Conservation (phyloP, 37 sponge, comb jelly and placozoan species). For the Ephydatia muelleri region DNA sequence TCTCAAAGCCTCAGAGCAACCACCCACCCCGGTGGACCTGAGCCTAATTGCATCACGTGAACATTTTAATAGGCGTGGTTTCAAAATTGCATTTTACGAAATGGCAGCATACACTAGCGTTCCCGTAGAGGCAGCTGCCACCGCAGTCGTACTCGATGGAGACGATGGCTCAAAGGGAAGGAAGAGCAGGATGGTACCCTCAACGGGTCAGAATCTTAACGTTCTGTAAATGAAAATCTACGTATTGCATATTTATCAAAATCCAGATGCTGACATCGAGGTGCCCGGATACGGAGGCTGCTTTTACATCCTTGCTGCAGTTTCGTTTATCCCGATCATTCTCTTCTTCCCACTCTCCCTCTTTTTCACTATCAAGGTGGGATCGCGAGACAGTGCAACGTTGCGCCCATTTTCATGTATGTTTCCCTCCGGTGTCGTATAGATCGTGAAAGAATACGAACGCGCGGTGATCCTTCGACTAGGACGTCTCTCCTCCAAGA, state of each 20-base stretch:
- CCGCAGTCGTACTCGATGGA: background rate
- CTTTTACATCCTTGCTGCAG: constrained; percentile 41
- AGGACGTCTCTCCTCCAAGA: constrained; percentile 76
- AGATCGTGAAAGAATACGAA: constrained; percentile 94
- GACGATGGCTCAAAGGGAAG: background rate
- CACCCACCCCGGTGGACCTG: too few relatives aligned
- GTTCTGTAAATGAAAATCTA: background rate
- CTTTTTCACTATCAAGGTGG: constrained; percentile 57
- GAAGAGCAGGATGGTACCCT: background rate
- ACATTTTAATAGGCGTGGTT: too few relatives aligned
- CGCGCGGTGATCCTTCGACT: constrained; percentile 92
- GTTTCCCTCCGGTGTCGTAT: background rate
- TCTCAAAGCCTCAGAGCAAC: constrained; percentile 79
- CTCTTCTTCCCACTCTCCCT: constrained; percentile 77
- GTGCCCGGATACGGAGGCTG: constrained; percentile 29
- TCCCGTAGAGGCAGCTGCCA: too few relatives aligned
- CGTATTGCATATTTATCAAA: background rate
- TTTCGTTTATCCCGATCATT: constrained; percentile 63
- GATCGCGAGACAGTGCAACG: background rate
- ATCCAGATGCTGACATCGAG: constrained; percentile 15
- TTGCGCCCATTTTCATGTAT: background rate
- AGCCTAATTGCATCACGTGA: too few relatives aligned
- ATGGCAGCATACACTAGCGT: too few relatives aligned
- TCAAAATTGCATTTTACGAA: too few relatives aligned
- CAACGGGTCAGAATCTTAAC: background rate